Conservation (phyloP, 2,888 invertebrate species). For the Lithosia quadra region DNA sequence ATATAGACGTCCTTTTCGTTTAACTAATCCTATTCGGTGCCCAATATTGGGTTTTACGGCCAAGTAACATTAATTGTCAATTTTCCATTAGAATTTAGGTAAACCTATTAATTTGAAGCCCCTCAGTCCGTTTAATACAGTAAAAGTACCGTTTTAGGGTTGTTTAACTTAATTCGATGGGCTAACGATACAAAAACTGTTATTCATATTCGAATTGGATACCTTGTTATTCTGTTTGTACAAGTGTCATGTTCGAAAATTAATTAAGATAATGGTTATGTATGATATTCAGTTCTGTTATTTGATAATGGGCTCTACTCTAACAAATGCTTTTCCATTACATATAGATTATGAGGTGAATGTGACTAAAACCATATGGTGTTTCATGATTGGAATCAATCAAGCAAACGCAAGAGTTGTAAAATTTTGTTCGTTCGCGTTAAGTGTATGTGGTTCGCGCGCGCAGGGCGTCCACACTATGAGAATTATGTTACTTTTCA, state of each 20-base stretch:
- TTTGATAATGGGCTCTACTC: background rate
- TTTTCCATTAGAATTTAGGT: slow-evolving; percentile 45
- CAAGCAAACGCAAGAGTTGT: no score
- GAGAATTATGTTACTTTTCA: no score
- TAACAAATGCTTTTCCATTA: no score
- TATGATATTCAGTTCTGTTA: background rate
- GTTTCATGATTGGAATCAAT: no score
- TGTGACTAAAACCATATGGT: no score
- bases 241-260: background rate
- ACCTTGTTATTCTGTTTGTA: background rate
- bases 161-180: slow-evolving; percentile 48
- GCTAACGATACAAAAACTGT: slow-evolving; percentile 25
- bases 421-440: no score
- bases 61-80: slow-evolving; percentile 40
- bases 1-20: background rate
- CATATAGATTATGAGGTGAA: no score
- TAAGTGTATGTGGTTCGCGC: no score
- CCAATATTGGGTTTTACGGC: slow-evolving; percentile 25
- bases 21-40: background rate
- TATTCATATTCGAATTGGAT: background rate
- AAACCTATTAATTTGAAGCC: slow-evolving; percentile 48
- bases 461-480: no score
- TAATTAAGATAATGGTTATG: background rate
- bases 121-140: slow-evolving; percentile 39
- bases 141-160: slow-evolving; percentile 28